Percentiles rank a stretch among this genome's conserved stretches.
These are phyloP conservation scores for Hirudo medicinalis DNA, from an alignment of 1,140 invertebrate species.

Conservation along the genomic window DNA sequence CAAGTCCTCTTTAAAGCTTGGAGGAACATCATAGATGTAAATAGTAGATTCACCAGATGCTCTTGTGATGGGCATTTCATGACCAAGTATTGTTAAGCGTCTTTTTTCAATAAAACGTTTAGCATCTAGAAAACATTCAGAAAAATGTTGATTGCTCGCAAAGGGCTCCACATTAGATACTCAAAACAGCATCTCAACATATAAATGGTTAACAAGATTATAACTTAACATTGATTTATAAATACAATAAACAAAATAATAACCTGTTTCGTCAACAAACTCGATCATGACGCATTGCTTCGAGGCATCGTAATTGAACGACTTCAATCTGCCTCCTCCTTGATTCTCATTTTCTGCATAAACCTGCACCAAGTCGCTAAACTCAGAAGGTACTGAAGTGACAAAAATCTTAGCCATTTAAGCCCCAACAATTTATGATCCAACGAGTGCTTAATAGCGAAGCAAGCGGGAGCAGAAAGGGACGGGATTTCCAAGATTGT, in stretches of 20 bases:
- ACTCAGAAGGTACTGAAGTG: not conserved
- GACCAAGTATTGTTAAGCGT: not conserved
- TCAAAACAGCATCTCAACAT: no score
- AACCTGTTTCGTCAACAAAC: conserved; percentile 1
- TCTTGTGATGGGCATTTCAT: not conserved
- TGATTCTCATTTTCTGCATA: not conserved
- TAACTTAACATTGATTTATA: not conserved
- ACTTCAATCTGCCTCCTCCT: not conserved
- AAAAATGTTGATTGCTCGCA: no score
- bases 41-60: not conserved
- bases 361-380: not conserved
- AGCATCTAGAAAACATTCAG: not conserved
- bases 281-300: not conserved
- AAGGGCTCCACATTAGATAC: no score
- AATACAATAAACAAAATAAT: not conserved
- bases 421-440: no score
- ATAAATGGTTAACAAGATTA: no score
- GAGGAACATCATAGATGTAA: conserved; percentile 1
- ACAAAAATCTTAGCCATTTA: not conserved
- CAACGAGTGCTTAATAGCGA: no score
- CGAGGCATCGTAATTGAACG: not conserved
- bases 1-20: not conserved
- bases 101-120: not conserved
- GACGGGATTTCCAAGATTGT: no score
- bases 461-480: no score